Base-by-base conservation (phyloP, 1,140 invertebrate genomes). In the Oscheius sp. region DNA sequence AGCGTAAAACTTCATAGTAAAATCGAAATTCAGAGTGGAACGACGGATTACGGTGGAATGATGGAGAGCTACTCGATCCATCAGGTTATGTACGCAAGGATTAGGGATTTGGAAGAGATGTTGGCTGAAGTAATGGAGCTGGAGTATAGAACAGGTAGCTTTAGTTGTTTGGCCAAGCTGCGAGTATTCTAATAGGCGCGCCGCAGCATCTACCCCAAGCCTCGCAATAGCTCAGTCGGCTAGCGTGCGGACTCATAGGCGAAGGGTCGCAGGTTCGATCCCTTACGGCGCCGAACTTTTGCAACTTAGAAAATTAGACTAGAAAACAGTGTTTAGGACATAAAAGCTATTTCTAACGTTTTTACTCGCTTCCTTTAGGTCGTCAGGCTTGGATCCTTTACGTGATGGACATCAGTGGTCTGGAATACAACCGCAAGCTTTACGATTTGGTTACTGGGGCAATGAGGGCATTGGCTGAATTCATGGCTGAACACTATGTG, bases 401-500 rank as follows among this genome's bases (percentile, higher is more conserved):
- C 38, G 78, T 80, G 31, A 79, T 81, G 80, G 79, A 81, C 38
- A 58, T 82, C 58, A 74, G 68, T 29, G 77, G 74, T 29, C 52
- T 81, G 3, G 46, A 77, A 38, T 81, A 80, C 65, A 74, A 82
- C 65, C 80, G 79, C 42, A 74, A 70, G 13, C 74, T 81, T 2
- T 76, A 71, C 29, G 71, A 61, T 45, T 68, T 81, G 55, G 71
- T 81, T 29, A 76, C 73, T 10, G 79, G 79, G 20, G 49, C 78
- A 2, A 46, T 81, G 45, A 49, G 73, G 36, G 34, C 68, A 2
- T 42, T 81, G 23, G 52, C 76, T 23, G 80, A 82, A 62, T 81
- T 80, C 63, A 81, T 81, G 79, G 68, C 79, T 3, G 68, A 74
- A 18, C 80, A 81, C 65, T 81, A 81, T 52, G 79, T 81, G 15